Conservation (phyloP, 2,888 invertebrate species). For the Acheta domesticus region DNA sequence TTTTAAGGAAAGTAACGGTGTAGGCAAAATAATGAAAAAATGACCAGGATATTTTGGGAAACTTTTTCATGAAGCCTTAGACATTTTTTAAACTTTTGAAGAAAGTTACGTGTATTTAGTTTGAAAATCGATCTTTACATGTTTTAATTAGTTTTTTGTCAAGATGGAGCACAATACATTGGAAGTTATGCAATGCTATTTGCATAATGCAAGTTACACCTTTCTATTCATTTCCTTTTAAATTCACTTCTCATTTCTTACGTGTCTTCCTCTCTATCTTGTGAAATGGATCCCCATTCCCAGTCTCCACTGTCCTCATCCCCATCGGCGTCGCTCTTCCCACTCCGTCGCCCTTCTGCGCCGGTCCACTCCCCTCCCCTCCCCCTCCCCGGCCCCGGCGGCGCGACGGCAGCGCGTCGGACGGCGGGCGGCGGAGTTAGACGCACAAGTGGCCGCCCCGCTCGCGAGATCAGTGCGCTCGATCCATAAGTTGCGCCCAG, state of each 20-base stretch:
- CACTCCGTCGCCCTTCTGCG: background rate
- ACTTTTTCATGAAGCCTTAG: no score
- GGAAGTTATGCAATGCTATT: no score
- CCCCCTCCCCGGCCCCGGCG: background rate
- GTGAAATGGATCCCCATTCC: background rate
- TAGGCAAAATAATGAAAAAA: no score
- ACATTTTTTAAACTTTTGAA: no score
- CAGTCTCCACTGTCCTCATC: background rate
- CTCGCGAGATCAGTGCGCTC: background rate
- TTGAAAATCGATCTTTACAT: no score
- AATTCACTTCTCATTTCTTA: background rate
- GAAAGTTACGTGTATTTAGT: no score
- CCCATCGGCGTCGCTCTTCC: background rate
- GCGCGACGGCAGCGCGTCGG: background rate
- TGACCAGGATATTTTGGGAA: no score
- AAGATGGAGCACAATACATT: no score
- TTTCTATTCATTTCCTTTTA: no score
- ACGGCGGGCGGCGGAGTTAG: background rate
- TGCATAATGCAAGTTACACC: no score
- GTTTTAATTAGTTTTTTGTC: no score
- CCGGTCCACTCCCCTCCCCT: background rate
- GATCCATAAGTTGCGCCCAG: background rate
- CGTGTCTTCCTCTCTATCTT: background rate
- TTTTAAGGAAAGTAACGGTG: no score
- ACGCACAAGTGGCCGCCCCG: conserved; percentile 4